Evolutionary conservation across 1,140 invertebrate genomes (phyloP).

Genomic region (Contarinia nasturtii): DNA sequence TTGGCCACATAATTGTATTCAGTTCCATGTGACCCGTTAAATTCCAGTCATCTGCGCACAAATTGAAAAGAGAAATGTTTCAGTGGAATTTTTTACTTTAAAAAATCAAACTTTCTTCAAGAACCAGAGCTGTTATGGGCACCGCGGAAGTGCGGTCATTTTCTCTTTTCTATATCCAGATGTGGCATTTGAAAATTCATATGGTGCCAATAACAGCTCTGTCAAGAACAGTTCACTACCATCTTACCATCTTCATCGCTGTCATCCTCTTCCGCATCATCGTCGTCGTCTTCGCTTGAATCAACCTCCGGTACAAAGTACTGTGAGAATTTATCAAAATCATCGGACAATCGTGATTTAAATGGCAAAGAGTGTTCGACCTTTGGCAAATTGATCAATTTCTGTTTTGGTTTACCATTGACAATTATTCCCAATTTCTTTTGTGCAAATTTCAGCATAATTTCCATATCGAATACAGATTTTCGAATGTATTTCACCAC

Average conservation of each 20-base stretch:
- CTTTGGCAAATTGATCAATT: constrained; percentile 7
- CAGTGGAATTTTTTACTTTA: background rate
- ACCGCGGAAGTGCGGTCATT: too few species aligned
- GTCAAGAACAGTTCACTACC: too few species aligned
- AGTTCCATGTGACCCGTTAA: constrained; percentile 31
- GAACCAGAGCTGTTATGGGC: too few species aligned
- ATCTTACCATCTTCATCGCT: constrained; percentile 4
- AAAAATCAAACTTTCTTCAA: too few species aligned
- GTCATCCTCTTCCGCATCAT: constrained; percentile 6
- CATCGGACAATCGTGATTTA: background rate
- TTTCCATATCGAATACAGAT: constrained; percentile 43
- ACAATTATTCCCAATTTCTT: constrained; percentile 29
- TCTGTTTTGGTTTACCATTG: constrained; percentile 28
- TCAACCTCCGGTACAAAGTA: background rate
- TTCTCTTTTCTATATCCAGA: too few species aligned
- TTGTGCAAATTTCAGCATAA: constrained; percentile 42
- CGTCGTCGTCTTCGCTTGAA: background rate
- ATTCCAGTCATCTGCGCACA: background rate
- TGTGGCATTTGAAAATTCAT: too few species aligned
- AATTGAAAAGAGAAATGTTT: background rate
- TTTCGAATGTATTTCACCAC: constrained; percentile 40
- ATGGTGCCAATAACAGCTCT: too few species aligned
- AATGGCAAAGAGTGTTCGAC: background rate
- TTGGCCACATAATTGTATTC: constrained; percentile 39
- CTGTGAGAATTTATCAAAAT: too few species aligned